A percentile compares a stretch with the other conserved stretches of the same genome.
Conservation (phyloP, 2,797 vertebrate genomes). For the Gymnopithys bicolor region DNA sequence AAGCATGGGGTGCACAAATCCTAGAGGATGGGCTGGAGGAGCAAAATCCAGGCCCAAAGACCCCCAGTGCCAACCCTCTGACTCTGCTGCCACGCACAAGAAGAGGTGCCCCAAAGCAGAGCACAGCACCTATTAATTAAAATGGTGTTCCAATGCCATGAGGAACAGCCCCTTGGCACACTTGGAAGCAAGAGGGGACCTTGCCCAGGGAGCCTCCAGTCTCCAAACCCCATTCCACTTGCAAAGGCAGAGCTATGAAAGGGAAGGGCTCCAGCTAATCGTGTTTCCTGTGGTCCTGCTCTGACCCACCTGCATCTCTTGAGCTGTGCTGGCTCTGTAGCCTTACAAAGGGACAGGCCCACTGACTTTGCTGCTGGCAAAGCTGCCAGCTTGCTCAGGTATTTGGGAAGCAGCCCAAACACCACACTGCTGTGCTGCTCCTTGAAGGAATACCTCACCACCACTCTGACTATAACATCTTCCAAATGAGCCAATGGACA, state of each 20-base stretch:
- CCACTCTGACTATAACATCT: rapidly evolving
- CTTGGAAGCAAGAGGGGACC: not conserved
- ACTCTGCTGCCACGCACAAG: not conserved
- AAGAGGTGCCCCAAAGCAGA: not conserved
- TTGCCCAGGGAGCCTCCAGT: not conserved
- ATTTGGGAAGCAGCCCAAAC: not conserved
- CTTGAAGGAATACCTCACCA: not conserved
- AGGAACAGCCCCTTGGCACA: not conserved
- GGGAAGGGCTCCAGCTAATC: not conserved
- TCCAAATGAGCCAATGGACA: not conserved
- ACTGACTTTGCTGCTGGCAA: not conserved
- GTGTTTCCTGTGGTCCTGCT: not conserved
- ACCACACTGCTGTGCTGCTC: not conserved
- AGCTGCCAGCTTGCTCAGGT: not conserved
- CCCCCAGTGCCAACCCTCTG: rapidly evolving
- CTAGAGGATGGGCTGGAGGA: not conserved
- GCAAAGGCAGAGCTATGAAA: not conserved
- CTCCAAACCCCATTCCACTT: not conserved
- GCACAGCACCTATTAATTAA: not conserved
- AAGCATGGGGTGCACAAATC: not conserved
- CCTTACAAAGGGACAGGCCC: too few relatives aligned
- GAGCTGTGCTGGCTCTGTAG: not conserved
- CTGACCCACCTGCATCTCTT: not conserved
- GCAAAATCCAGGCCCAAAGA: not conserved
- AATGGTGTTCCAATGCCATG: rapidly evolving